Percentiles rank a stretch among this genome's conserved stretches.
Evolutionary conservation across 2,797 vertebrate genomes (phyloP).

Genomic region (Coendou prehensilis): DNA sequence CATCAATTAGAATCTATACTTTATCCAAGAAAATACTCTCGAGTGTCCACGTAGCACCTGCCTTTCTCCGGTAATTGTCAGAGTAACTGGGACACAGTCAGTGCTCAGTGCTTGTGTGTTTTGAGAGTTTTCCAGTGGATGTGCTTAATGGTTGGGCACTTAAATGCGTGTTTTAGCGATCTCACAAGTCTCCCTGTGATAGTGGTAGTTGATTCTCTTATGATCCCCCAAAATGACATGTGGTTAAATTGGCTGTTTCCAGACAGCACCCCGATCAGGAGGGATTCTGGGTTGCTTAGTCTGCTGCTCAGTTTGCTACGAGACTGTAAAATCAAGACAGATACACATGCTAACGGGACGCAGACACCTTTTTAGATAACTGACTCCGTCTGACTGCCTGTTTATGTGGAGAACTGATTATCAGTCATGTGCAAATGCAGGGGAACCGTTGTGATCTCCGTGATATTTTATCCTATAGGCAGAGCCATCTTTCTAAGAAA

Average conservation of each 20-base stretch:
- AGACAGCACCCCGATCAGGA: not conserved
- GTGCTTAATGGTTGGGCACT: not conserved
- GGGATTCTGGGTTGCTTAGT: not conserved
- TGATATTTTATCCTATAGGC: slow-evolving; percentile 61
- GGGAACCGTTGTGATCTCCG: slow-evolving; percentile 84
- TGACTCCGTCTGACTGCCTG: slow-evolving; percentile 86
- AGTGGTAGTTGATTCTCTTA: not conserved
- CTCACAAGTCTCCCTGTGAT: not conserved
- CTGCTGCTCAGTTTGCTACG: slow-evolving; percentile 13
- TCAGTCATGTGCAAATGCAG: slow-evolving; percentile 85
- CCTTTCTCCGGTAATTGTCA: not conserved
- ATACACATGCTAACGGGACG: slow-evolving; percentile 78
- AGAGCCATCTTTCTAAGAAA: slow-evolving; percentile 47
- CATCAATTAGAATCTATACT: not conserved
- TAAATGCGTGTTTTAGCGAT: not conserved
- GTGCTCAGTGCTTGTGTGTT: not conserved
- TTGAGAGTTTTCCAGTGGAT: not conserved
- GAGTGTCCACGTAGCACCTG: not conserved
- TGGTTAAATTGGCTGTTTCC: not conserved
- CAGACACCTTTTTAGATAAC: slow-evolving; percentile 87
- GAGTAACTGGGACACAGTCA: not conserved
- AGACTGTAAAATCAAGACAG: slow-evolving; percentile 67
- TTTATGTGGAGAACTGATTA: slow-evolving; percentile 87
- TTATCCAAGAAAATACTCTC: not conserved
- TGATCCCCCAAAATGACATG: not conserved